Base-by-base conservation (phyloP, 2,113 vertebrate genomes). In the Sylvietta virens region DNA sequence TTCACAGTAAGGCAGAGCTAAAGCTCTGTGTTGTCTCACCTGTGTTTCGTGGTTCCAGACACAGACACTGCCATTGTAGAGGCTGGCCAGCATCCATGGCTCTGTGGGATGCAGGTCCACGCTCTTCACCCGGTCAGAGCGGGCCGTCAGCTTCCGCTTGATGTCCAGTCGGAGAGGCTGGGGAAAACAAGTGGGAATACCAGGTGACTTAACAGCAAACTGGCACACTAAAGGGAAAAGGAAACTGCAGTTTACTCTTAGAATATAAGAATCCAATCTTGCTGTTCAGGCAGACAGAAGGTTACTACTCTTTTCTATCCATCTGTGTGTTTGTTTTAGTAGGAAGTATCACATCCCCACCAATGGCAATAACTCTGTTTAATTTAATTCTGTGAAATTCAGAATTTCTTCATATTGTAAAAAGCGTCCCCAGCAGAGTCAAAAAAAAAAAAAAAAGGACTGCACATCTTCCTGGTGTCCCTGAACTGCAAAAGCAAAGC, bases 1-100 rank as follows among this genome's bases (percentile, higher is more conserved):
- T 24, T 18, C 31, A 3, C 10, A 62, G 3, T 0, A 23, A 48
- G 35, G 31, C 21, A 20, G 37, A 65, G 42, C 11, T 7, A 3
- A 39, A 11, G 22, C 5, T 16, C n/a, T n/a, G n/a, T n/a, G n/a
- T n/a, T n/a, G n/a, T n/a, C n/a, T 86, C 95, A 99, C 99, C 98
- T 99, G 99, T 44, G 98, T 98, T 95, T 99, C 99, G 30, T 99
- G 99, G 97, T 99, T 99, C 99, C 99, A 99, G 39, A 99, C 99
- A 20, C 99, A 99, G 67, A 99, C 99, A 2, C 98, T 99, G 89
- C 99, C 99, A 28, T 99, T 99, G 97, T 99, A 99, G n/a, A 99
- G 98, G 95, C 99, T 99, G 44, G 99, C 98, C 97, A 99, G 91
- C 99, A 99, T 99, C 99, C 99, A 99, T 53, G 99, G 99, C 92